Evolutionary conservation across 2,888 invertebrate genomes (phyloP).

Genomic region (Cheilosia grossa): DNA sequence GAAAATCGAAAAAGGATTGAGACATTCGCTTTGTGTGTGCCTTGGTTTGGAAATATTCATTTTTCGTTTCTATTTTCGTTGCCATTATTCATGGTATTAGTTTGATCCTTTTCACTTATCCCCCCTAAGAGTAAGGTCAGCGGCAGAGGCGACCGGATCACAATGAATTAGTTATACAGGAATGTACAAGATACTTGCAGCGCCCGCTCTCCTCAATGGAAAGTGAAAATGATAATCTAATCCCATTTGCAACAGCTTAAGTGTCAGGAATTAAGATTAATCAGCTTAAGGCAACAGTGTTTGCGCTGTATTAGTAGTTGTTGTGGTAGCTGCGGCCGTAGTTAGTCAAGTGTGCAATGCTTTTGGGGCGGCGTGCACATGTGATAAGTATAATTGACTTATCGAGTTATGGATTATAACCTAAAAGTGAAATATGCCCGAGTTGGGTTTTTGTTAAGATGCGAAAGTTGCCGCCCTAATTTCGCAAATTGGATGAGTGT

Average conservation of each 20-base stretch:
- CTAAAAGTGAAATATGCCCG: conserved; percentile 2
- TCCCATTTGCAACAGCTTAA: conserved; percentile 68
- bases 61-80: conserved; percentile 31
- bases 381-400: conserved; percentile 53
- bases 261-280: conserved; percentile 67
- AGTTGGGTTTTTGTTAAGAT: conserved; percentile 19
- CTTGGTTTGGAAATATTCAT: not conserved
- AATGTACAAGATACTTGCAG: conserved; percentile 17
- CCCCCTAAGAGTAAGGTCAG: conserved; percentile 1
- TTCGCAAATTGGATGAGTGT: not conserved
- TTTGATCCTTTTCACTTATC: conserved; percentile 19
- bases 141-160: not conserved
- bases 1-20: conserved; percentile 4
- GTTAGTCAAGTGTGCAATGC: conserved; percentile 1
- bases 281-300: conserved; percentile 61
- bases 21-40: not conserved
- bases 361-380: not conserved
- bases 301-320: not conserved
- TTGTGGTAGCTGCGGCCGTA: not conserved
- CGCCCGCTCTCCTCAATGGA: not conserved
- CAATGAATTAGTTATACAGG: conserved; percentile 34
- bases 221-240: conserved; percentile 58
- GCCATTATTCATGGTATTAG: conserved; percentile 61
- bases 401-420: conserved; percentile 53
- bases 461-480: not conserved